phyloP scores from a whole-genome alignment of 2,888 invertebrate species.

The Trissolcus brochymenae region DNA sequence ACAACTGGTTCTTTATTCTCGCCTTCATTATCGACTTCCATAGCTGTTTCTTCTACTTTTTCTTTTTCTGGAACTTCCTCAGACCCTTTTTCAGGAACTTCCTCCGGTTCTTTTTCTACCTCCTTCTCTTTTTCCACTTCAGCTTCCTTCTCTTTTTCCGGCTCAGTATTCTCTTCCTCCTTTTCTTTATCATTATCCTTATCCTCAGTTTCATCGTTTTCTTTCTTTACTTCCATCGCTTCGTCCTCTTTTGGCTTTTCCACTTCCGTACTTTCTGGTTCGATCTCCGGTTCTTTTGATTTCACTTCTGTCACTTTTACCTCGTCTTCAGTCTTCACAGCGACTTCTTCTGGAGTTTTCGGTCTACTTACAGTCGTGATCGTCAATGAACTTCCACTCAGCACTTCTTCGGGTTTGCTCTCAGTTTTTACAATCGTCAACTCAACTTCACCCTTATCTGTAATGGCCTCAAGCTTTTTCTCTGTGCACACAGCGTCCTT shows the following conservation, averaged over 20 bases:
- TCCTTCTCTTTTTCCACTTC: conserved; percentile 57
- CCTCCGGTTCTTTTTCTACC: conserved; percentile 59
- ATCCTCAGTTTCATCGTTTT: conserved; percentile 60
- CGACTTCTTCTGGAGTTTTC: conserved; percentile 63
- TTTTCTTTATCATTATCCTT: conserved; percentile 49
- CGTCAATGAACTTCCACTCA: conserved; percentile 67
- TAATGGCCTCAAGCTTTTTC: conserved; percentile 67
- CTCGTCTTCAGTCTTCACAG: conserved; percentile 60
- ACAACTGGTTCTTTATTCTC: conserved; percentile 38
- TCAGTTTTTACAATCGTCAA: conserved; percentile 77
- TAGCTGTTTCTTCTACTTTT: conserved; percentile 46
- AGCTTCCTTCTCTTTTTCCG: conserved; percentile 53
- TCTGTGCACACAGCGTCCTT: conserved; percentile 67
- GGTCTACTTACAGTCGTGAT: conserved; percentile 69
- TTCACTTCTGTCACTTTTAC: conserved; percentile 62
- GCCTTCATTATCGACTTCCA: conserved; percentile 55
- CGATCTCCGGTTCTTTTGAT: conserved; percentile 57
- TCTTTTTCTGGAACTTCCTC: conserved; percentile 57
- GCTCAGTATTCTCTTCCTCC: conserved; percentile 11
- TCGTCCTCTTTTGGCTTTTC: conserved; percentile 41
- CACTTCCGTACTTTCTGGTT: conserved; percentile 60
- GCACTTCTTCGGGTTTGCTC: conserved; percentile 71
- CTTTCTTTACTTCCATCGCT: conserved; percentile 61
- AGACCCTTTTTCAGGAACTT: conserved; percentile 59
- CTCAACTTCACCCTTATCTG: conserved; percentile 74